These are phyloP conservation scores for Cephalopterus ornatus DNA, from an alignment of 2,113 vertebrate genomes.

Conservation along the genomic window DNA sequence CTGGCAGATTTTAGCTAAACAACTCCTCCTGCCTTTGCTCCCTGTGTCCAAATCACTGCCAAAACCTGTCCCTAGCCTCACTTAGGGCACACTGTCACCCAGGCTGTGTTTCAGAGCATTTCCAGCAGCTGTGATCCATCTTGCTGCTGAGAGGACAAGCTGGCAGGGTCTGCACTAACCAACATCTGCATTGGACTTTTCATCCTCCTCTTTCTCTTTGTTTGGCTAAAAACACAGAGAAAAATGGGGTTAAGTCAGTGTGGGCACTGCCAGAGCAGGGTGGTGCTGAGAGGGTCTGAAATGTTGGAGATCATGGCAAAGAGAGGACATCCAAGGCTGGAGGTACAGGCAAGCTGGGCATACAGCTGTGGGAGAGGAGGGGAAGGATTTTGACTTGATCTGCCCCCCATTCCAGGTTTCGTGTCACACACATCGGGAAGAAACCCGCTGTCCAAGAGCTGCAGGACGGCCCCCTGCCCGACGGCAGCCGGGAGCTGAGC, in stretches of 20 bases:
- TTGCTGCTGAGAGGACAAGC: not conserved
- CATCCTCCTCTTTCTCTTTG: not conserved
- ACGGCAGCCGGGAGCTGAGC: constrained; percentile 57
- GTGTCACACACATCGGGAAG: constrained; percentile 89
- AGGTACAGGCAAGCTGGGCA: not conserved
- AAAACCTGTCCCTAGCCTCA: not conserved
- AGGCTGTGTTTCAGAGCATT: not conserved
- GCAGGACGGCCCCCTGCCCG: constrained; percentile 59
- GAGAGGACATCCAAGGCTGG: not conserved
- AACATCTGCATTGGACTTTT: not conserved
- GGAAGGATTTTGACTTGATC: not conserved
- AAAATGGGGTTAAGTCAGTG: not conserved
- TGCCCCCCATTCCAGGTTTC: constrained; percentile 74
- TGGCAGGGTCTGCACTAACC: not conserved
- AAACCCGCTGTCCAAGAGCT: constrained; percentile 73
- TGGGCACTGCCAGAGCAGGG: fast-evolving
- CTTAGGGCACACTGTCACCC: not conserved
- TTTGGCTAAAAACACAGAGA: not conserved
- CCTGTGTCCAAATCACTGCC: not conserved
- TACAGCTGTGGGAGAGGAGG: not conserved
- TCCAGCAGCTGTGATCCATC: not conserved
- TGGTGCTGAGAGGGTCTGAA: not conserved
- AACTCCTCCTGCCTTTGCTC: not conserved
- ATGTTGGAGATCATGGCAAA: not conserved
- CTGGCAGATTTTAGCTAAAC: not conserved